phyloP scores from a whole-genome alignment of 2,888 invertebrate species.

The Watsonalla cultraria region DNA sequence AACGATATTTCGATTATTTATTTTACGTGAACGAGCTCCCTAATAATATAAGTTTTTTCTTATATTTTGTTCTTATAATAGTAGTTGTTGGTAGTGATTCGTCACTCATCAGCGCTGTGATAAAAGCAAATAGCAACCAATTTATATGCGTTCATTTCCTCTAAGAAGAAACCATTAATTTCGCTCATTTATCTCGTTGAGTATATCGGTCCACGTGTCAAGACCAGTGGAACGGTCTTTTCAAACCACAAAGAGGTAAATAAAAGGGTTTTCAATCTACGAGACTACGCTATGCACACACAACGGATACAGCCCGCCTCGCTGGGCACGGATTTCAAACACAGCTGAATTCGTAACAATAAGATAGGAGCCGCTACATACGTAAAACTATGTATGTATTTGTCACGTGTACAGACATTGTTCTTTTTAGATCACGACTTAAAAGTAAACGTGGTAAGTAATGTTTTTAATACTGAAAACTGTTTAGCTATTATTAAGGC shows the following conservation, averaged over 20 bases:
- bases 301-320: not conserved
- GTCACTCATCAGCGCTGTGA: no score
- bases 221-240: not conserved
- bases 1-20: no score
- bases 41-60: no score
- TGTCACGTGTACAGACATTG: not conserved
- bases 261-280: slow-evolving; percentile 2
- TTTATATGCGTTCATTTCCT: no score
- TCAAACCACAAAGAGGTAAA: not conserved
- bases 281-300: not conserved
- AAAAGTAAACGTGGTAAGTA: no score
- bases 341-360: not conserved
- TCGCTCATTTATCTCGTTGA: not conserved
- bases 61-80: no score
- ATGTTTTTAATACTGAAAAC: no score
- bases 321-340: not conserved
- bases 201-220: not conserved
- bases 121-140: no score
- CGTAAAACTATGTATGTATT: not conserved
- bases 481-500: no score
- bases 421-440: not conserved
- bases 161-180: not conserved
- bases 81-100: no score
- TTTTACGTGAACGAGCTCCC: no score
- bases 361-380: not conserved